Evolutionary conservation across 1,140 invertebrate species (phyloP).

Genomic region (Drosophila pallidifrons): DNA sequence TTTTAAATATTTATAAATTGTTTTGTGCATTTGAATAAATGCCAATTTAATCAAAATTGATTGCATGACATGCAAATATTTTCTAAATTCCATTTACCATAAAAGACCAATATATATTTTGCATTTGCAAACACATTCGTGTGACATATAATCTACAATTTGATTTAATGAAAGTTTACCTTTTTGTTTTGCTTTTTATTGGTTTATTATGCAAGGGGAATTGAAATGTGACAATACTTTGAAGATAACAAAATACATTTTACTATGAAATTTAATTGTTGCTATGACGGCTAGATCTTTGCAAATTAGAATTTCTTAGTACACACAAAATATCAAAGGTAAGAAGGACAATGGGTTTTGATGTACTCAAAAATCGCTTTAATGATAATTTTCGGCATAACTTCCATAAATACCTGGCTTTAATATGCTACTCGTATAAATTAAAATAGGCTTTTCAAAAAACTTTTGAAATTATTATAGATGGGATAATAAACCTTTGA

Average conservation of each 20-base stretch:
- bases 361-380: slow-evolving; percentile 1
- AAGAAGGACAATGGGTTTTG: no score
- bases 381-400: slow-evolving; percentile 1
- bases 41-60: background rate
- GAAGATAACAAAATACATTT: slow-evolving; percentile 4
- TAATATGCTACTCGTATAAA: background rate
- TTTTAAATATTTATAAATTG: background rate
- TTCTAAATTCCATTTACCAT: background rate
- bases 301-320: no score
- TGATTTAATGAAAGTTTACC: slow-evolving; percentile 1
- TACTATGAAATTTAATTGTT: background rate
- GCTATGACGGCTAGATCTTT: background rate
- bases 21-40: background rate
- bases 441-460: background rate
- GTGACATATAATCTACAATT: background rate
- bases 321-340: no score
- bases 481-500: background rate
- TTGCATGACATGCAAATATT: background rate
- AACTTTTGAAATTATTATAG: background rate
- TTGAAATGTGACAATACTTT: slow-evolving; percentile 8
- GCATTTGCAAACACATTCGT: background rate
- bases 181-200: background rate
- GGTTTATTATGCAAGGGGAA: background rate
- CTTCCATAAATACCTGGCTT: background rate
- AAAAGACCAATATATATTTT: background rate